Conservation (phyloP, 23 tunicate species). For the Aplidium turbinatum region DNA sequence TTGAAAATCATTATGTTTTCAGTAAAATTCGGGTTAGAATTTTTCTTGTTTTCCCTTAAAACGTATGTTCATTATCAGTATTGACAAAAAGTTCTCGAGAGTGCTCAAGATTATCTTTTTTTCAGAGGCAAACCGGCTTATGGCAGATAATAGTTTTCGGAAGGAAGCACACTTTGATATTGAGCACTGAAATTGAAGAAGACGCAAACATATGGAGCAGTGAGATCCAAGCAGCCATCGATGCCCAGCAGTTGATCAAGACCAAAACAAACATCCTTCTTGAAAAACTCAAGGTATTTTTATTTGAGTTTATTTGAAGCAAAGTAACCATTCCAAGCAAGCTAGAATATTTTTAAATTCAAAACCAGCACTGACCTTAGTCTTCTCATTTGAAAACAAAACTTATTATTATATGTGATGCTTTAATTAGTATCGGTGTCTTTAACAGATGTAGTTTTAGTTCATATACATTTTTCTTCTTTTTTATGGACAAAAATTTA, state of each 20-base stretch:
- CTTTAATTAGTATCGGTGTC: too few species aligned
- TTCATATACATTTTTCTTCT: background rate
- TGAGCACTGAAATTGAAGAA: constrained; percentile 68
- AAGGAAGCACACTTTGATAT: constrained; percentile 59
- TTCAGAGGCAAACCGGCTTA: constrained; percentile 69
- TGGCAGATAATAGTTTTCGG: constrained; percentile 89
- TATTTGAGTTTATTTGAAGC: background rate
- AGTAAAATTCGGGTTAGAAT: too few species aligned
- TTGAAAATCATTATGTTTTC: too few species aligned
- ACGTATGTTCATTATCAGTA: too few species aligned
- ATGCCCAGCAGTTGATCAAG: constrained; percentile 43
- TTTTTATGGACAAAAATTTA: background rate
- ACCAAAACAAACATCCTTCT: constrained; percentile 70
- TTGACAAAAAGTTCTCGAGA: too few species aligned
- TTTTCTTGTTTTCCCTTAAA: too few species aligned
- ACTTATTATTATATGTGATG: too few species aligned
- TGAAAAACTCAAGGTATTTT: constrained; percentile 63
- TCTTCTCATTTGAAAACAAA: too few species aligned
- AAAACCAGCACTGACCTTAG: too few species aligned
- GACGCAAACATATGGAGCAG: constrained; percentile 89
- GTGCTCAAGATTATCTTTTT: constrained; percentile 13
- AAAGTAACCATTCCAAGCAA: too few species aligned
- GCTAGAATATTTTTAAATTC: too few species aligned
- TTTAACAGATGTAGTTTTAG: too few species aligned
- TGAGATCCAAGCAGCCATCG: constrained; percentile 84